phyloP scores from a whole-genome alignment of 2,888 invertebrate genomes.

The Lumbricus terrestris region DNA sequence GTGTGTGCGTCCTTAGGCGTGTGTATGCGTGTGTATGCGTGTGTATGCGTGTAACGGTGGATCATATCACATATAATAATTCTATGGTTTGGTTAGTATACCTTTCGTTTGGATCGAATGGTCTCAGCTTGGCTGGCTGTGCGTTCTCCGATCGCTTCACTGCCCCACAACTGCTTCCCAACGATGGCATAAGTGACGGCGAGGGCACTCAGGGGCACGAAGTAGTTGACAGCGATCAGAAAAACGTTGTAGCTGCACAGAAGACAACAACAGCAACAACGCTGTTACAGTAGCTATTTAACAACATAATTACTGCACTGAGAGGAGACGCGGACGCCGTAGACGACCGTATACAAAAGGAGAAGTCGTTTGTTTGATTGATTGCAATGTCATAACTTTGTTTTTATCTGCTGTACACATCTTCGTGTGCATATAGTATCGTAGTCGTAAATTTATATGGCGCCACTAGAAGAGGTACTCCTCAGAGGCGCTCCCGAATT shows the following conservation, averaged over 20 bases:
- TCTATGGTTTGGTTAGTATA: no score
- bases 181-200: slow-evolving; percentile 80
- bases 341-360: neutral
- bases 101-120: slow-evolving; percentile 82
- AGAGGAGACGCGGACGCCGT: neutral
- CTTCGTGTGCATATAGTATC: neutral
- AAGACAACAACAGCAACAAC: neutral
- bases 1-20: no score
- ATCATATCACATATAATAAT: no score
- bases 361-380: neutral
- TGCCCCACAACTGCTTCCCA: slow-evolving; percentile 83
- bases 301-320: neutral
- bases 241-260: slow-evolving; percentile 70
- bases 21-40: no score
- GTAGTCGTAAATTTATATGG: no score
- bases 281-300: no score
- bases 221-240: slow-evolving; percentile 79
- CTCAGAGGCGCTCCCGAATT: no score
- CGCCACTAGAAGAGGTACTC: no score
- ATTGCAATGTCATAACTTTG: neutral
- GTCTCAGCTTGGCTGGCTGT: slow-evolving; percentile 81
- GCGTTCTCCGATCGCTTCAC: slow-evolving; percentile 80
- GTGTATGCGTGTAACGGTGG: no score
- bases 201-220: slow-evolving; percentile 82
- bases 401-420: no score